These are phyloP conservation scores for Pangasius macronema DNA, from an alignment of 2,797 vertebrate species.

Conservation along the genomic window DNA sequence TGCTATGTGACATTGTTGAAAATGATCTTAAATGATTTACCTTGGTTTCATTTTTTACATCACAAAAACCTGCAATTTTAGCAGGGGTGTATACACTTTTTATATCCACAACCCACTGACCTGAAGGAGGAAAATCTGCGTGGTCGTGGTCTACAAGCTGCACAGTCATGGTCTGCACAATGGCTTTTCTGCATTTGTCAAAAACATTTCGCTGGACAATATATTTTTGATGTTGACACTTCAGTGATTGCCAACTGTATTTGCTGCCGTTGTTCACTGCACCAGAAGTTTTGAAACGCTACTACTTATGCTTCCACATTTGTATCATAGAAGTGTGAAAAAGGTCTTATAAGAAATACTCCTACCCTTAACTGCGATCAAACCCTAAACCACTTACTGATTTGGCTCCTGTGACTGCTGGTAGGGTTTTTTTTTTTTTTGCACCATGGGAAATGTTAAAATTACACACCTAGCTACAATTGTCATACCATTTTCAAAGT, in stretches of 20 bases:
- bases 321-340: neutral
- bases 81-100: too few relatives aligned
- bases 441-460: neutral
- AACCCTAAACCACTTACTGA: neutral
- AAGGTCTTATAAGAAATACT: neutral
- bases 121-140: too few relatives aligned
- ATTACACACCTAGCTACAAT: neutral
- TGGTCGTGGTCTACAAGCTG: too few relatives aligned
- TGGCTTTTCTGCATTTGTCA: too few relatives aligned
- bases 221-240: neutral
- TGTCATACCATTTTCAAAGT: neutral
- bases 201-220: too few relatives aligned
- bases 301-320: neutral
- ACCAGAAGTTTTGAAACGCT: neutral
- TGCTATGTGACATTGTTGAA: neutral
- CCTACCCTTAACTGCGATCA: neutral
- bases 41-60: neutral
- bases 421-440: neutral
- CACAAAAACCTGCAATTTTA: neutral
- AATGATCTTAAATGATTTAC: neutral
- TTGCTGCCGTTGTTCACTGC: neutral
- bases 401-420: neutral
- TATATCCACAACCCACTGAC: too few relatives aligned
- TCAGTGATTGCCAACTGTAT: neutral
- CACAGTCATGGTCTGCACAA: too few relatives aligned